phyloP scores from a whole-genome alignment of 1,140 invertebrate species.

The Pemphigus obesinymphae region DNA sequence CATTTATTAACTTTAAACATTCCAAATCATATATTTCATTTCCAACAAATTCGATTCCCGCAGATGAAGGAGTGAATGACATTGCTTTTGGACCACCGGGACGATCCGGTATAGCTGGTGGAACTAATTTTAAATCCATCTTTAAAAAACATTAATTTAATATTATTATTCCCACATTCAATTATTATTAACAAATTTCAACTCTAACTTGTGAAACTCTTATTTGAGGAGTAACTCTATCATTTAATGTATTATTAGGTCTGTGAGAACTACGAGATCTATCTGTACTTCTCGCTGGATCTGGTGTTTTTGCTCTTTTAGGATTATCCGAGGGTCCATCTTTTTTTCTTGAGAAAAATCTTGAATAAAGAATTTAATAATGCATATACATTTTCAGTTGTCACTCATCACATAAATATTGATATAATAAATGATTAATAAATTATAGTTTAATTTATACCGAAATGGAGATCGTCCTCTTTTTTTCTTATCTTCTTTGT shows the following conservation, averaged over 20 bases:
- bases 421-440: not conserved
- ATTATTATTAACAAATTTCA: not conserved
- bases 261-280: constrained; percentile 30
- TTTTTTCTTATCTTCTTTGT: constrained; percentile 73
- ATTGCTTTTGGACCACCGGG: constrained; percentile 62
- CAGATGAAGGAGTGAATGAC: constrained; percentile 60
- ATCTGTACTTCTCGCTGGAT: constrained; percentile 53
- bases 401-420: no score
- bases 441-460: constrained; percentile 51
- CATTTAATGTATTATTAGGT: constrained; percentile 36
- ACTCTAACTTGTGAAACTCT: constrained; percentile 52
- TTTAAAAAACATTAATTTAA: not conserved
- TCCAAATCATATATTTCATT: constrained; percentile 81
- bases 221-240: constrained; percentile 47
- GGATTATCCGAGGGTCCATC: constrained; percentile 59
- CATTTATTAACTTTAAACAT: constrained; percentile 89
- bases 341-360: constrained; percentile 75
- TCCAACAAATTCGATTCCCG: constrained; percentile 67
- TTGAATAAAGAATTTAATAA: constrained; percentile 48
- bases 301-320: constrained; percentile 69
- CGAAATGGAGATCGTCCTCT: constrained; percentile 84
- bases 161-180: constrained; percentile 38
- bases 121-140: constrained; percentile 54
- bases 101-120: constrained; percentile 64
- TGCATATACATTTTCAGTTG: no score